These are phyloP conservation scores for Diplodus puntazzo DNA, from an alignment of 2,797 vertebrate genomes.

Conservation along the genomic window DNA sequence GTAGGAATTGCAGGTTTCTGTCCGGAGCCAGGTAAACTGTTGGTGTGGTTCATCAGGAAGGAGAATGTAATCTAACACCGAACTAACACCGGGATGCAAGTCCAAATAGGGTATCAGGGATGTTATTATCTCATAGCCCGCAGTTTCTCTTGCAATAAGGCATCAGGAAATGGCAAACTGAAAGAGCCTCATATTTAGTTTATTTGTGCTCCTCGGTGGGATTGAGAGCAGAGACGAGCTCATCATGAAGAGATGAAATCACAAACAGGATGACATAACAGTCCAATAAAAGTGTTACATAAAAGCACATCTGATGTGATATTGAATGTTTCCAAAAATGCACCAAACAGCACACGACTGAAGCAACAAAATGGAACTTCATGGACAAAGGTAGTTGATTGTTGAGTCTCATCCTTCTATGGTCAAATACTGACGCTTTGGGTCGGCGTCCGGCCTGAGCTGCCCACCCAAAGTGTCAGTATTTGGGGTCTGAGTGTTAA, in stretches of 20 bases:
- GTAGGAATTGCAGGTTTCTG: slow-evolving; percentile 12
- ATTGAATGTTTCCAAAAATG: neutral
- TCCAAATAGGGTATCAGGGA: slow-evolving; percentile 21
- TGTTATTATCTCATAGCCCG: slow-evolving; percentile 29
- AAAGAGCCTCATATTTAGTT: neutral
- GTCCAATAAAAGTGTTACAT: neutral
- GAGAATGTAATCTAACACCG: slow-evolving; percentile 46
- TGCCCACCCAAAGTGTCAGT: no score
- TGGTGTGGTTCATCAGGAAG: slow-evolving; percentile 24
- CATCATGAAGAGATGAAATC: neutral
- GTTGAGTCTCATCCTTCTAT: no score
- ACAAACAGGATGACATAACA: neutral
- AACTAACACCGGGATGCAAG: slow-evolving; percentile 31
- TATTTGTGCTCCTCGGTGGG: neutral
- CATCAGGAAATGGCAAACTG: neutral
- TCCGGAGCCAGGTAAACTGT: slow-evolving; percentile 27
- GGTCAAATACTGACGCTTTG: no score
- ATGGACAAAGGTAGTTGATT: neutral
- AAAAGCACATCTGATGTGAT: neutral
- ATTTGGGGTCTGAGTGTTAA: no score
- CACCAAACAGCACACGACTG: slow-evolving; percentile 6
- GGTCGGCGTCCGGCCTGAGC: no score
- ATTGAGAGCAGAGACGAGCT: neutral
- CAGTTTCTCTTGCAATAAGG: slow-evolving; percentile 15
- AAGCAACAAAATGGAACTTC: neutral